These are phyloP conservation scores for Liposcelis brunnea DNA, from an alignment of 2,888 invertebrate species.

Conservation along the genomic window DNA sequence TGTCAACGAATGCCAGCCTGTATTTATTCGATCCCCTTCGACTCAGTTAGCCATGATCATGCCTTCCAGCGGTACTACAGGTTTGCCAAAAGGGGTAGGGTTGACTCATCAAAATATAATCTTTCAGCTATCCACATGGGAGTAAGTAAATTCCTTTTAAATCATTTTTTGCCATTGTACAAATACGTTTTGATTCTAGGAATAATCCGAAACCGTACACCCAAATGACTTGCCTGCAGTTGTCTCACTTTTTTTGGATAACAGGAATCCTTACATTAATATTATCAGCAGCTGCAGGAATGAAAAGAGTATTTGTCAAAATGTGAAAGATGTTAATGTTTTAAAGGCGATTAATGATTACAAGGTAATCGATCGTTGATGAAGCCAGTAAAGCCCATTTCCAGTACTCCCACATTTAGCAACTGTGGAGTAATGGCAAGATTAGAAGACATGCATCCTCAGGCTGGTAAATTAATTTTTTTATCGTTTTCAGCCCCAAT, in stretches of 20 bases:
- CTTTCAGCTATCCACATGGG: no score
- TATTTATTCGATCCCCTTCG: background rate
- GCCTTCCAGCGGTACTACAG: slow-evolving; percentile 1
- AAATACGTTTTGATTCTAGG: no score
- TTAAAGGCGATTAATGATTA: background rate
- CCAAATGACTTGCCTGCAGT: no score
- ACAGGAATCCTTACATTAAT: background rate
- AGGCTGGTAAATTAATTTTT: no score
- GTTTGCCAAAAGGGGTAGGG: background rate
- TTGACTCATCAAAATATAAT: background rate
- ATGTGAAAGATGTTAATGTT: background rate
- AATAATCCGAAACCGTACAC: no score
- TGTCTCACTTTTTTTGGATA: slow-evolving; percentile 2
- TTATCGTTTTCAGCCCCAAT: background rate
- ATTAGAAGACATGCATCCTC: no score
- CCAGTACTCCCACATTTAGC: background rate
- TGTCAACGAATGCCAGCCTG: background rate
- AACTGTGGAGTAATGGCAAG: background rate
- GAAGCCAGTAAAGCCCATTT: background rate
- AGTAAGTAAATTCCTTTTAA: no score
- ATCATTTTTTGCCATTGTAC: no score
- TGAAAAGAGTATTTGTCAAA: background rate
- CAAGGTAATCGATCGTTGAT: no score
- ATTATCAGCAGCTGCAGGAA: background rate
- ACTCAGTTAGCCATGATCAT: background rate